Evolutionary conservation across 2,113 vertebrate species (phyloP).

Genomic region (Psilopogon haemacephalus): DNA sequence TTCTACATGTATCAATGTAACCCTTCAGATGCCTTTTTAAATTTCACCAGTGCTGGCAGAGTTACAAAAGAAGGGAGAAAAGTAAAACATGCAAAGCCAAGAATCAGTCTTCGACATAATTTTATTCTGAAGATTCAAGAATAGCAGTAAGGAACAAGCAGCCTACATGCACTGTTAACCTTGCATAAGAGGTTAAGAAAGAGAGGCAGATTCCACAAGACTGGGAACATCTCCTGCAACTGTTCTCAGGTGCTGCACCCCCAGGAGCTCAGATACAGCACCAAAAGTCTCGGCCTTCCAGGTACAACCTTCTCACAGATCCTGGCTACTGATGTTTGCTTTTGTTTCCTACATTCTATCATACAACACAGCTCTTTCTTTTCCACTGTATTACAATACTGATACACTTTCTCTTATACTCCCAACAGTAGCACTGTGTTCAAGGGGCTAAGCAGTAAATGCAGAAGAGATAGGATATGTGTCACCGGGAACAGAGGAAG

Average conservation of each 20-base stretch:
- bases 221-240: not conserved
- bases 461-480: not conserved
- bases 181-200: not conserved
- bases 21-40: not conserved
- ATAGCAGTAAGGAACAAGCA: not conserved
- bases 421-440: not conserved
- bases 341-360: accelerated
- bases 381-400: not conserved
- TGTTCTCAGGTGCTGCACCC: not conserved
- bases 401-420: not conserved
- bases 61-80: not conserved
- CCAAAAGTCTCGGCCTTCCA: not conserved
- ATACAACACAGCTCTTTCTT: not conserved
- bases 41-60: not conserved
- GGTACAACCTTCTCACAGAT: not conserved
- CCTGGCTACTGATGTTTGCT: not conserved
- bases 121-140: not conserved
- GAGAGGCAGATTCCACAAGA: not conserved
- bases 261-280: not conserved
- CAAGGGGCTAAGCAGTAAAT: not conserved
- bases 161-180: not conserved
- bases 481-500: not conserved
- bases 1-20: not conserved
- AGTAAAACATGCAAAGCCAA: not conserved
- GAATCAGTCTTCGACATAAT: not conserved